These are phyloP conservation scores for Lochmaea capreae DNA, from an alignment of 2,888 invertebrate genomes.

Conservation along the genomic window DNA sequence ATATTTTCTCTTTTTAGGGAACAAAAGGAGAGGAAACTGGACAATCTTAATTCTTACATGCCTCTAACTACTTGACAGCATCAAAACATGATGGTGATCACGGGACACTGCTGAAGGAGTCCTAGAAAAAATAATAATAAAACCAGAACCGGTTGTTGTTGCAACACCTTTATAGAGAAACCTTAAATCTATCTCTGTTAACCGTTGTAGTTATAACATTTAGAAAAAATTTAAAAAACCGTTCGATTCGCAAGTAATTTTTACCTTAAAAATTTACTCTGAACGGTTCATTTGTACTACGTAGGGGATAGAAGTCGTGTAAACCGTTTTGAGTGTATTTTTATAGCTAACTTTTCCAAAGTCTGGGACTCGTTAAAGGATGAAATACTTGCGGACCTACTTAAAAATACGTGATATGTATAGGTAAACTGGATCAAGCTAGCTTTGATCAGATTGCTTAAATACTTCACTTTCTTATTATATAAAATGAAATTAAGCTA, in stretches of 20 bases:
- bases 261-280: background rate
- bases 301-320: background rate
- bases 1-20: constrained; percentile 60
- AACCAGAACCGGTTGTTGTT: constrained; percentile 42
- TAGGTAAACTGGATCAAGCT: constrained; percentile 57
- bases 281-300: background rate
- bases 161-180: constrained; percentile 49
- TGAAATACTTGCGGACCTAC: constrained; percentile 10
- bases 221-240: constrained; percentile 57
- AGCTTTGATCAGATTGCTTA: constrained; percentile 52
- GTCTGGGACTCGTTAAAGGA: background rate
- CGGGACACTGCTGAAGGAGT: constrained; percentile 61
- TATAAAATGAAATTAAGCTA: constrained; percentile 74
- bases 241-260: background rate
- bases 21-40: constrained; percentile 90
- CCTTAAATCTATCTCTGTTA: constrained; percentile 60
- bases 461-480: constrained; percentile 51
- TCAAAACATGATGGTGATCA: constrained; percentile 67
- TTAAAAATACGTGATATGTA: constrained; percentile 57
- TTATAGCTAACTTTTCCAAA: background rate
- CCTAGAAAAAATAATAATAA: constrained; percentile 34
- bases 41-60: constrained; percentile 85
- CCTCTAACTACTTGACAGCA: constrained; percentile 77
- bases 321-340: background rate
- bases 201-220: constrained; percentile 63